Conservation (phyloP, 2,113 vertebrate species). For the Pipra filicauda region DNA sequence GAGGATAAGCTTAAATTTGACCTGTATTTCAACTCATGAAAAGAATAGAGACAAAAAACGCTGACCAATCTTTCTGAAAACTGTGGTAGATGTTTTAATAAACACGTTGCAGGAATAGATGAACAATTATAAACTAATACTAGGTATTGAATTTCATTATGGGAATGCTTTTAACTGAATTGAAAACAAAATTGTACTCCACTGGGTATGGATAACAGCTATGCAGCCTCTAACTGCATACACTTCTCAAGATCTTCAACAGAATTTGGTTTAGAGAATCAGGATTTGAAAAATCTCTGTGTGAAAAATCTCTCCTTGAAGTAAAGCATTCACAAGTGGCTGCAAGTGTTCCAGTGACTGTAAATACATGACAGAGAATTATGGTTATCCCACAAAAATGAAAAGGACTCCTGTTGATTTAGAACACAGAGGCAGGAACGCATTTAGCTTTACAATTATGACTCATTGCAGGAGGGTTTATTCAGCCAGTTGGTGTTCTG, state of each 20-base stretch:
- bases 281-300: background rate
- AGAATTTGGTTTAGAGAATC: background rate
- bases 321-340: background rate
- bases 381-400: constrained; percentile 3
- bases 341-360: background rate
- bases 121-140: background rate
- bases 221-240: background rate
- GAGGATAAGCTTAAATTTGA: background rate
- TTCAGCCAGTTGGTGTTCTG: background rate
- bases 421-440: background rate
- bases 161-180: background rate
- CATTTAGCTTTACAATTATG: background rate
- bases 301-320: background rate
- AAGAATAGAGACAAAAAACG: background rate
- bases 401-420: background rate
- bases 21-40: background rate
- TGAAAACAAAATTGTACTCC: background rate
- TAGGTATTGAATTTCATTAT: background rate
- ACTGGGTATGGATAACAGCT: background rate
- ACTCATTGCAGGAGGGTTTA: background rate
- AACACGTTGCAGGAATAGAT: background rate
- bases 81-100: background rate
- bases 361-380: background rate
- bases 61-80: background rate
- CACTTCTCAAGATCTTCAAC: background rate